phyloP scores from a whole-genome alignment of 2,888 invertebrate species.

The Reticulitermes lucifugus region DNA sequence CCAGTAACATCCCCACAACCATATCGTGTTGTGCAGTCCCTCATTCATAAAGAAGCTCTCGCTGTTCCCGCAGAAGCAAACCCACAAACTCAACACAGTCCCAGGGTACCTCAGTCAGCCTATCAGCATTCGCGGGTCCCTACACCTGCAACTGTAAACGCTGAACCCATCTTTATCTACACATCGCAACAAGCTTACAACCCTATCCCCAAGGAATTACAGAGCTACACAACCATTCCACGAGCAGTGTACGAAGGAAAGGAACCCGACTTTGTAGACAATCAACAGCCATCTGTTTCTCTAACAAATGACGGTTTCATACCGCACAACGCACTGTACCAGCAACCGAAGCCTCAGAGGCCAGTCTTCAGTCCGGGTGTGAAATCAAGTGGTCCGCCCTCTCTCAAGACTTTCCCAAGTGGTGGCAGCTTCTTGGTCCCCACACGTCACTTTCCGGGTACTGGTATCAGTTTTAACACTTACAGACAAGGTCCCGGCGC shows the following conservation, averaged over 20 bases:
- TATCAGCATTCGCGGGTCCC: background rate
- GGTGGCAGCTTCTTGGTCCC: background rate
- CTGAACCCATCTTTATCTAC: background rate
- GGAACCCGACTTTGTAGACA: background rate
- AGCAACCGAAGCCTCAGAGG: slow-evolving; percentile 60
- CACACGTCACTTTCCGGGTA: slow-evolving; percentile 47
- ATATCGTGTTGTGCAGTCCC: too few species aligned
- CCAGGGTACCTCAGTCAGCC: background rate
- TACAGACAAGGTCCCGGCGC: slow-evolving; percentile 41
- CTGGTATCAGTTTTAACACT: slow-evolving; percentile 49
- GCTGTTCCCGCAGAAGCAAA: background rate
- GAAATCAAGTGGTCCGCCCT: slow-evolving; percentile 58
- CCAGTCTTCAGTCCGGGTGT: slow-evolving; percentile 58
- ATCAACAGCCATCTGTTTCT: slow-evolving; percentile 3
- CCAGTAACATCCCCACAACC: background rate
- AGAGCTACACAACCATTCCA: slow-evolving; percentile 35
- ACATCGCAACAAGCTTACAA: background rate
- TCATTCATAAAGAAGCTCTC: background rate
- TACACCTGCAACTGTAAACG: background rate
- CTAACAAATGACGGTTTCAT: slow-evolving; percentile 38
- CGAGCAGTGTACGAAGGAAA: slow-evolving; percentile 12
- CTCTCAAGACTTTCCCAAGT: background rate
- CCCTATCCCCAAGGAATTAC: slow-evolving; percentile 21
- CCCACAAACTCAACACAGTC: background rate
- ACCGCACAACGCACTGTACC: slow-evolving; percentile 53